Conservation (phyloP, 2,888 invertebrate species). For the Phorcus lineatus region DNA sequence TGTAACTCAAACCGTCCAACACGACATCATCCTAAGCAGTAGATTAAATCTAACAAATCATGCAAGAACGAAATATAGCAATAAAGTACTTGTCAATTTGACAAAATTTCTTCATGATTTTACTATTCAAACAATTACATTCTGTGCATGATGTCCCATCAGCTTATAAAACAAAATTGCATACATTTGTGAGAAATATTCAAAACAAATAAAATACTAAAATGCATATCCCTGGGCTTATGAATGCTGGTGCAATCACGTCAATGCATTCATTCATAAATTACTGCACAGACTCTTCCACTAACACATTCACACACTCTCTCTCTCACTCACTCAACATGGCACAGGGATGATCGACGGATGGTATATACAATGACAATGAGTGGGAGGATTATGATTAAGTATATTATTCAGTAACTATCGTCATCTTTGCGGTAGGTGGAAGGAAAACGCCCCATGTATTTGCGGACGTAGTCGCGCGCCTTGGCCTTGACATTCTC, state of each 20-base stretch:
- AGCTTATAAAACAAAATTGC: no score
- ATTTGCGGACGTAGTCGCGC: conserved; percentile 94
- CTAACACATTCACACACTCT: neutral
- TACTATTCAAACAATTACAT: no score
- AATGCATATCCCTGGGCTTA: neutral
- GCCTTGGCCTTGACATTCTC: conserved; percentile 96
- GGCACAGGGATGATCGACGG: neutral
- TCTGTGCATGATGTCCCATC: no score
- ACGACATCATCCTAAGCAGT: no score
- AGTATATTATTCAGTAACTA: neutral
- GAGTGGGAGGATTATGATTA: neutral
- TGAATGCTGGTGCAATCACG: neutral
- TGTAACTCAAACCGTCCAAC: no score
- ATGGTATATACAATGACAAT: neutral
- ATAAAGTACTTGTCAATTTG: no score
- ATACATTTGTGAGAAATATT: neutral
- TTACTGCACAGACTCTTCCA: neutral
- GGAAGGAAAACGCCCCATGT: conserved; percentile 95
- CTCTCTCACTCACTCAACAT: neutral
- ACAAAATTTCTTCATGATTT: no score
- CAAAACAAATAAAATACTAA: neutral
- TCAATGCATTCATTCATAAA: neutral
- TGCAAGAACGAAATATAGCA: no score
- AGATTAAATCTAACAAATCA: no score
- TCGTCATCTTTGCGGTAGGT: conserved; percentile 79